Evolutionary conservation across 2,888 invertebrate species (phyloP), one percentile per base, ranked within the genome.

Genomic region (Papilio elwesi): DNA sequence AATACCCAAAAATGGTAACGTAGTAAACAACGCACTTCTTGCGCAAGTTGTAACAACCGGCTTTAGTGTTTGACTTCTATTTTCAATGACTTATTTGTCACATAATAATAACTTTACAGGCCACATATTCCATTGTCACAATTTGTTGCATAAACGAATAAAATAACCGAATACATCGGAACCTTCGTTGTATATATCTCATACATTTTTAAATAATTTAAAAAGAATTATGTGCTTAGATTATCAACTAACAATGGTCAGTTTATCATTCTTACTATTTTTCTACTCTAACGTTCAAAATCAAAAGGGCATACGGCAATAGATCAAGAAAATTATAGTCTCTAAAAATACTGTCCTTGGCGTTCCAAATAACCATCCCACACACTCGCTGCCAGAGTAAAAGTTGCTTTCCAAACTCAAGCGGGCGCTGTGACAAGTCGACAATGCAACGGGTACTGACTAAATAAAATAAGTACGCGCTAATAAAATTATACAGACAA

Each of bases 371-470:
- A 89, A 83, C 81, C 79, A 90, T 80, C 92, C 92, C 86, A 92
- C 92, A 85, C 90, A 83, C 75, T 74, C 71, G 70, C 59, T 74
- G 68, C 43, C 59, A 62, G 77, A 84, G 87, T 88, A 88, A 90
- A 86, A 90, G 89, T 87, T 77, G 85, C 90, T 91, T 91, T 91
- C 90, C 87, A 90, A 91, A 87, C 78, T 84, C 85, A 88, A 87
- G 86, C 85, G 86, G 86, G 80, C 81, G 78, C 77, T 79, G 82
- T 83, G 86, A 86, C 86, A 83, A 84, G 83, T 84, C 85, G 82
- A 88, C 87, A 89, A 86, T 85, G 81, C 81, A 77, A n/a, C 77
- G 79, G 16, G 52, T 43, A 51, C 36, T 16, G 43, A 43, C 65
- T 76, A 76, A 74, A 69, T 78, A n/a, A 64, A 53, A 48, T 64